Evolutionary conservation across 2,888 invertebrate genomes (phyloP), one percentile per base, ranked within the genome.

Genomic region (Mythimna ferrago): DNA sequence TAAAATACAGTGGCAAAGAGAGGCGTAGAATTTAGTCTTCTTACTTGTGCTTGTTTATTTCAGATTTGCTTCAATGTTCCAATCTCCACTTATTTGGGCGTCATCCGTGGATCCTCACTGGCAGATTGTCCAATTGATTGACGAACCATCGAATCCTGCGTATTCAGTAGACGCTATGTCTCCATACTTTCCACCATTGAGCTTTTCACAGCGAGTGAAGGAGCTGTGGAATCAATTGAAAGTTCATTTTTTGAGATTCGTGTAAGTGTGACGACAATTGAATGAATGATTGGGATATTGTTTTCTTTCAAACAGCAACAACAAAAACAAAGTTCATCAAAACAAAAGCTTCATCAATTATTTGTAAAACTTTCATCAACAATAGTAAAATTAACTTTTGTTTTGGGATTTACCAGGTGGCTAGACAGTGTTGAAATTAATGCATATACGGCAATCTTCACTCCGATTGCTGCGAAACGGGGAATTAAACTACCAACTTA

Each of bases 71-170:
- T 76, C 88, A 21, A 76, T 93, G 1, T 93, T 88, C 75, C 71
- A 90, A 48, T 89, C 89, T 51, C 93, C 93, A 0, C 84, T 88
- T 14, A 88, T 93, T 21, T 93, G 91, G 91, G 65, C 88, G 0
- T 90, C 87, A 1, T 86, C 93, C 0, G 65, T 90, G 32, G 93
- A 93, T 51, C 91, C 92, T 0, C 91, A 93, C 62, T 90, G 89
- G 78, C 80, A 86, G 81, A 78, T 92, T 0, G 62, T 92, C 10
- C 71, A 83, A 7, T 75, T 93, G 26, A 86, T 94, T 0, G 94
- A 93, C 10, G 90, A 91, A 57, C 51, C 73, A 1, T 76, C 89
- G 0, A 93, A 92, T 73, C 93, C 95, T 5, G 88, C 93, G 0
- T 93, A 93, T 66, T 83, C 85, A 1, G 73, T 88, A 2, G 89